Evolutionary conservation across 2,888 invertebrate genomes (phyloP).

Genomic region (Chrysolina americana): DNA sequence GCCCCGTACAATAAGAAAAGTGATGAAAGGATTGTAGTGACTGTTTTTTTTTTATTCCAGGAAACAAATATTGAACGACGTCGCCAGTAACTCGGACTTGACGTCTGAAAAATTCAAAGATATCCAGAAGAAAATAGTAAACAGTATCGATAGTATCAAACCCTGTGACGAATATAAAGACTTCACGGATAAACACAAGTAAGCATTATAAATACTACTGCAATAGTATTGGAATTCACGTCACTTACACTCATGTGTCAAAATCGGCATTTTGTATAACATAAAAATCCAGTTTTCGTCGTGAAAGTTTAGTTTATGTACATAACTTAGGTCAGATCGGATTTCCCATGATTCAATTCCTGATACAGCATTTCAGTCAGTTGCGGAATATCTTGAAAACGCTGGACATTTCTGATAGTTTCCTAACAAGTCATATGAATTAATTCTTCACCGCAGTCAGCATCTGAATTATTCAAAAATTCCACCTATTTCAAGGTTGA

Average conservation of each 20-base stretch:
- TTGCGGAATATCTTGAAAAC: background rate
- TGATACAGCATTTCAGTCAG: background rate
- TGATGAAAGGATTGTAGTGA: too few species aligned
- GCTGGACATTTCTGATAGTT: background rate
- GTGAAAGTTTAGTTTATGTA: too few species aligned
- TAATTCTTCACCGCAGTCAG: background rate
- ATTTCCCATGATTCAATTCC: background rate
- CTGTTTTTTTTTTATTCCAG: constrained; percentile 68
- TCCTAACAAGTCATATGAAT: background rate
- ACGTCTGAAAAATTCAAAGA: constrained; percentile 86
- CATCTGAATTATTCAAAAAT: background rate
- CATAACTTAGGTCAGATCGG: too few species aligned
- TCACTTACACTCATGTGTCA: too few species aligned
- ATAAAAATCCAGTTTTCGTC: too few species aligned
- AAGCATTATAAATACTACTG: constrained; percentile 59
- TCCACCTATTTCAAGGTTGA: background rate
- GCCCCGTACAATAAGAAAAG: background rate
- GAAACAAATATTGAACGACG: constrained; percentile 86
- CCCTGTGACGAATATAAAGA: constrained; percentile 91
- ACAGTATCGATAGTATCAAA: constrained; percentile 83
- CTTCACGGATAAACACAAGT: constrained; percentile 92
- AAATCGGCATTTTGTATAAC: too few species aligned
- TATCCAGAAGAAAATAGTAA: constrained; percentile 83
- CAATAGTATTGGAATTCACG: background rate
- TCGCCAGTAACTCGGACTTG: constrained; percentile 84